Percentiles rank a stretch among this genome's conserved stretches.
These are phyloP conservation scores for Aphelenchoides fujianensis DNA, from an alignment of 1,140 invertebrate genomes.

Conservation along the genomic window DNA sequence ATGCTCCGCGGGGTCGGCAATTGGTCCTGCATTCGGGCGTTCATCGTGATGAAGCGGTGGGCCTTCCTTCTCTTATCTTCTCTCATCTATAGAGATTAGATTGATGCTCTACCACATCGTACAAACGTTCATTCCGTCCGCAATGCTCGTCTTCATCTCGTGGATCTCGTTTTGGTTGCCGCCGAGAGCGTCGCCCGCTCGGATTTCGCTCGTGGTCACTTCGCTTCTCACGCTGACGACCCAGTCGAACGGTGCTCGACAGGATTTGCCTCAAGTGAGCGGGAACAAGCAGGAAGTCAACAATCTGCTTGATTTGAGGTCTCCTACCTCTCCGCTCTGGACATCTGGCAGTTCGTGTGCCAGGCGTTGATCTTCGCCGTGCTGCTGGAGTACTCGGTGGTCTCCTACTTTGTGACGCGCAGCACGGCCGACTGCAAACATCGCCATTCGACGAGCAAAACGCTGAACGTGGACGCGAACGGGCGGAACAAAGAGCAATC, in stretches of 20 bases:
- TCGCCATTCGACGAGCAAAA: slow-evolving; percentile 26
- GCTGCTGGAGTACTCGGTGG: slow-evolving; percentile 58
- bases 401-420: slow-evolving; percentile 56
- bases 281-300: too few relatives aligned
- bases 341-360: slow-evolving; percentile 59
- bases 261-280: slow-evolving; percentile 59
- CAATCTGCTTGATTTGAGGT: too few relatives aligned
- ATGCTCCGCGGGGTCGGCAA: slow-evolving; percentile 58
- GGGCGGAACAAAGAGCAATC: too few relatives aligned
- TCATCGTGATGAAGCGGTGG: slow-evolving; percentile 59
- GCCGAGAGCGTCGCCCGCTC: slow-evolving; percentile 57
- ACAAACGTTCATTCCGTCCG: slow-evolving; percentile 60
- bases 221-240: slow-evolving; percentile 58
- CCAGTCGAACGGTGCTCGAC: slow-evolving; percentile 60
- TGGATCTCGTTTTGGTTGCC: slow-evolving; percentile 63
- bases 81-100: slow-evolving; percentile 44
- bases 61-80: slow-evolving; percentile 56
- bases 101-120: slow-evolving; percentile 60
- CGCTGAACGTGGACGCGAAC: neutral
- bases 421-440: slow-evolving; percentile 32
- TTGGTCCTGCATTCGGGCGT: slow-evolving; percentile 57
- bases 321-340: slow-evolving; percentile 61
- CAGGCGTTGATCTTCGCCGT: slow-evolving; percentile 59
- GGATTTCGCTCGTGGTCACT: slow-evolving; percentile 61
- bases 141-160: slow-evolving; percentile 59